Evolutionary conservation across 2,888 invertebrate genomes (phyloP).

Genomic region (Panorpa germanica): DNA sequence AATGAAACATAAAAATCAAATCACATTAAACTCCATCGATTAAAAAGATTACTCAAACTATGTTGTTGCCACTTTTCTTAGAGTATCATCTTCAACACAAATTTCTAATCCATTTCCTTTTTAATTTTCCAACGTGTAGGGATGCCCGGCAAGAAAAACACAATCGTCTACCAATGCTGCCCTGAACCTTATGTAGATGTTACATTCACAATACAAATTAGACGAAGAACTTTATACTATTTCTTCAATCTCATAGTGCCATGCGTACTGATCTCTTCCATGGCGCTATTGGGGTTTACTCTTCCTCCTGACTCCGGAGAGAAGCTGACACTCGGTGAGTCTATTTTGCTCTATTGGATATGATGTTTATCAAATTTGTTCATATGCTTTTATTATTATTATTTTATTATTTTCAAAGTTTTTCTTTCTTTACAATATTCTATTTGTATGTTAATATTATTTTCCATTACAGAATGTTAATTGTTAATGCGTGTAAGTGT

Average conservation of each 20-base stretch:
- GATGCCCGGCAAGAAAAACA: constrained; percentile 83
- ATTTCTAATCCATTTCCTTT: too few relatives aligned
- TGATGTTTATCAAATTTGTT: constrained; percentile 1
- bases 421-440: too few relatives aligned
- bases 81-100: too few relatives aligned
- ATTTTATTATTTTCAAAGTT: too few relatives aligned
- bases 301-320: constrained; percentile 71
- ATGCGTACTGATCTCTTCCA: constrained; percentile 94
- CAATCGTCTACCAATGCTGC: constrained; percentile 82
- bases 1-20: too few relatives aligned
- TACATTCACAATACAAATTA: constrained; percentile 91
- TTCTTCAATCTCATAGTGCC: constrained; percentile 99
- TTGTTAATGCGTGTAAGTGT: too few relatives aligned
- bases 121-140: constrained; percentile 49
- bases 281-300: constrained; percentile 95
- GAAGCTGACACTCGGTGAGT: constrained; percentile 26
- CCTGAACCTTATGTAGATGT: constrained; percentile 80
- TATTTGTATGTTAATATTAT: too few relatives aligned
- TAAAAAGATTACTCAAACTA: too few relatives aligned
- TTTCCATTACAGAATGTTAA: too few relatives aligned
- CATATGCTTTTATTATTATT: neutral
- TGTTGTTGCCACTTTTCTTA: too few relatives aligned
- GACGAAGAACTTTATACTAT: constrained; percentile 92
- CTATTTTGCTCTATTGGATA: too few relatives aligned
- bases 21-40: too few relatives aligned